These are phyloP conservation scores for Pocillopora damicornis DNA, from an alignment of 64 coral and sea anemone genomes.

Conservation along the genomic window DNA sequence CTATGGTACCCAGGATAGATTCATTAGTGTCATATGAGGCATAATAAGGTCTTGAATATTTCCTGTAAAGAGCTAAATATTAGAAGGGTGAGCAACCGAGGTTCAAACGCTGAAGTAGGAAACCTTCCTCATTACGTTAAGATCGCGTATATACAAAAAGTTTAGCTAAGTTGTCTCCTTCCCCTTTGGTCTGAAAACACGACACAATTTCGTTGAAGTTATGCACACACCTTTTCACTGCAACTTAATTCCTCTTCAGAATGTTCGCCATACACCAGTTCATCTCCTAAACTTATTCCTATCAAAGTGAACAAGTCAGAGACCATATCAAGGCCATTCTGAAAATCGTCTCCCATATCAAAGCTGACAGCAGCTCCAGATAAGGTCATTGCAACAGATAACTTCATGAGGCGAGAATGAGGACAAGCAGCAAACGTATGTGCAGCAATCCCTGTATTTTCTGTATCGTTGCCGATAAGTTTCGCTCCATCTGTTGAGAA, in stretches of 20 bases:
- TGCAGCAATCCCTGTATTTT: neutral
- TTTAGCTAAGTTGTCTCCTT: no score
- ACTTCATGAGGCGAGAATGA: conserved; percentile 28
- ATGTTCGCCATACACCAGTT: conserved; percentile 21
- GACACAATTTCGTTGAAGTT: neutral
- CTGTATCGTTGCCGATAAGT: neutral
- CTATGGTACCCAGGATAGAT: no score
- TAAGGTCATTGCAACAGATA: conserved; percentile 65
- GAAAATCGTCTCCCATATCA: conserved; percentile 45
- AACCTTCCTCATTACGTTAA: no score
- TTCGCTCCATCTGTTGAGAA: conserved; percentile 22
- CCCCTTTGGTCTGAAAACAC: no score
- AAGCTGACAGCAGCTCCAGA: conserved; percentile 61
- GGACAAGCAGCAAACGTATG: neutral
- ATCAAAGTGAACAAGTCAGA: conserved; percentile 44
- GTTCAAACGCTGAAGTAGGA: no score
- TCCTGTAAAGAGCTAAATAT: no score
- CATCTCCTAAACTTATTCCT: conserved; percentile 59
- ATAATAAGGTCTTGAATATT: no score
- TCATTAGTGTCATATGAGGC: no score
- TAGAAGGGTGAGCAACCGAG: no score
- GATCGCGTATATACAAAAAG: no score
- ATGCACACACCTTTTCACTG: conserved; percentile 32
- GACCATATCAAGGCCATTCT: conserved; percentile 17
- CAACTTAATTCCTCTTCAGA: neutral